A percentile compares a stretch with the other conserved stretches of the same genome.
Conservation (phyloP, 1,140 invertebrate genomes). For the Holotrichia oblita region DNA sequence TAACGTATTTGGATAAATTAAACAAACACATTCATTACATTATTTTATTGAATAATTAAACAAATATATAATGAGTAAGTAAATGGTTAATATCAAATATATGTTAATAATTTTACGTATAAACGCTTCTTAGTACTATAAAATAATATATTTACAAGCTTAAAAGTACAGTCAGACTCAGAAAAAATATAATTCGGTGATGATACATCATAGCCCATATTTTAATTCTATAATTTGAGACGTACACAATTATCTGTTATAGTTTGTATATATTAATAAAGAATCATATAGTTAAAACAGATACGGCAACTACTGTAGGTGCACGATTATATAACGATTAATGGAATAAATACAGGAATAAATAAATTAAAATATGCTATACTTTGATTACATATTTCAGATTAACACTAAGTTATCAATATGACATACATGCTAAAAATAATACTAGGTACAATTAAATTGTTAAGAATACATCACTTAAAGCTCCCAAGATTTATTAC, state of each 20-base stretch:
- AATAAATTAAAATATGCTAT: slow-evolving; percentile 8
- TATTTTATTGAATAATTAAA: neutral
- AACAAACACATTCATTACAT: neutral
- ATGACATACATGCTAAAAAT: too few species aligned
- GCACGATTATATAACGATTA: neutral
- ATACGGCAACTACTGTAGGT: too few species aligned
- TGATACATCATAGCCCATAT: neutral
- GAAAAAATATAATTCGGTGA: neutral
- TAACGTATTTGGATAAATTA: neutral
- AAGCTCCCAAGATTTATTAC: too few species aligned
- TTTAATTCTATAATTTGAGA: neutral
- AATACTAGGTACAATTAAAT: too few species aligned
- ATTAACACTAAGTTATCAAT: too few species aligned
- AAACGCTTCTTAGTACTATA: neutral
- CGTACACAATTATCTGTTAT: neutral
- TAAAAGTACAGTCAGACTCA: neutral
- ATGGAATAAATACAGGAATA: slow-evolving; percentile 21
- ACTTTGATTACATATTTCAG: neutral
- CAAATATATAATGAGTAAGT: neutral
- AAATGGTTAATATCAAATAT: neutral
- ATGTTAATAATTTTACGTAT: neutral
- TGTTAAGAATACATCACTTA: too few species aligned
- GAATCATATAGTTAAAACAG: too few species aligned
- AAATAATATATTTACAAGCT: neutral
- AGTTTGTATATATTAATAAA: neutral